Evolutionary conservation across 2,888 invertebrate genomes (phyloP), one percentile per base, ranked within the genome.

Genomic region (Rosalia funebris): DNA sequence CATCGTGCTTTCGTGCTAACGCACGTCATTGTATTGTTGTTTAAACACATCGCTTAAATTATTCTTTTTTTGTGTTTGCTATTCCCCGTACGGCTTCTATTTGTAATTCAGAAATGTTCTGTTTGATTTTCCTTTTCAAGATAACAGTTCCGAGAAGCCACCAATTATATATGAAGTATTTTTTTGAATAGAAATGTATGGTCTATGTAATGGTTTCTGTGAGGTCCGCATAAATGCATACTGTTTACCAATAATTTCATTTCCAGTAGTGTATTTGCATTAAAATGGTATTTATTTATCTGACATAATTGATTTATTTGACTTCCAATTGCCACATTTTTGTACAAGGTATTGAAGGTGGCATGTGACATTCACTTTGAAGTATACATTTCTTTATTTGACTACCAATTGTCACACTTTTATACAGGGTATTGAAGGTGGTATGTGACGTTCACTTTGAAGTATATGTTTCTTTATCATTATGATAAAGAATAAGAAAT

Each of bases 1-100:
- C n/a, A n/a, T 47, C 46, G 39, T 57, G 41, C 54, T 48, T 57
- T 47, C 32, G 42, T 42, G 57, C 55, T 47, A 57, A 52, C 34
- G 12, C 45, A 45, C 19, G 45, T 15, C 12, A 20, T 25, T 45
- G 17, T 42, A 41, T 58, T 54, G 54, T 60, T 61, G 56, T 61
- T 61, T 61, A 61, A 50, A 20, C 19, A 20, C 31, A n/a, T 19
- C 14, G 20, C 25, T 46, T 45, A 55, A 45, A 45, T 46, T 37
- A 55, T 45, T 45, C 46, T 19, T 15, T 45, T 45, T 54, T 55
- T 46, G 14, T 46, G 39, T 55, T 46, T 45, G 45, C 25, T 31
- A 41, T 46, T 55, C 50, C 25, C 37, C 25, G 31, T 14, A 41
- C n/a, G 50, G 50, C 19, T 5, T 50, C 15, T 50, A 25, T 50